Percentiles rank a stretch among this genome's conserved stretches.
These are phyloP conservation scores for Stichopus horrens DNA, from an alignment of 53 echinoderm and acorn worm species.

Conservation along the genomic window DNA sequence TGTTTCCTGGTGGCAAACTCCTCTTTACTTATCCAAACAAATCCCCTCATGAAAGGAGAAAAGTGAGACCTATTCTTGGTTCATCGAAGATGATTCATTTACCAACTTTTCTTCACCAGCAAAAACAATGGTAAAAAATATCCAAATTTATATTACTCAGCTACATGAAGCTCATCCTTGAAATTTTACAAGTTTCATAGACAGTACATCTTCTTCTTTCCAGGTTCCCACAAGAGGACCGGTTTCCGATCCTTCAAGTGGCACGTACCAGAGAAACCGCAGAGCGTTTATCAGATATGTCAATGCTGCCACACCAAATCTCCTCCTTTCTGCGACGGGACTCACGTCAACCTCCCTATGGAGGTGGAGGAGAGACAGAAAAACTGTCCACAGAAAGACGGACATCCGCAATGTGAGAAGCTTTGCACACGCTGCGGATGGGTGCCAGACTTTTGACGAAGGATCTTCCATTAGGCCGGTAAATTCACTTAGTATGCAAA, in stretches of 20 bases:
- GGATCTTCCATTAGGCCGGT: too few species aligned
- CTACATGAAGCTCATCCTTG: not conserved
- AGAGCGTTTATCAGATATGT: conserved; percentile 83
- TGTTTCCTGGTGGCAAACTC: too few species aligned
- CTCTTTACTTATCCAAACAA: too few species aligned
- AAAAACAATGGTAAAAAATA: not conserved
- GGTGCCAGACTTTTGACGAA: conserved; percentile 94
- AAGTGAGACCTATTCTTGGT: too few species aligned
- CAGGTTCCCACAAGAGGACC: conserved; percentile 89
- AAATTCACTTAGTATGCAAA: too few species aligned
- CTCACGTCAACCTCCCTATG: conserved; percentile 82
- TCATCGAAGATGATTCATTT: too few species aligned
- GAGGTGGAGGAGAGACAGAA: conserved; percentile 59
- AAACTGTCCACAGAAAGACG: conserved; percentile 56
- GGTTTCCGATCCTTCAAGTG: conserved; percentile 89
- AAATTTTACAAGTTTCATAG: not conserved
- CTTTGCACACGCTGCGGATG: conserved; percentile 90
- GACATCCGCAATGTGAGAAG: conserved; percentile 58
- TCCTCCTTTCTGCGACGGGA: conserved; percentile 95
- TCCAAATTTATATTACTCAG: not conserved
- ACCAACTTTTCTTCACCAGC: too few species aligned
- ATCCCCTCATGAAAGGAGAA: too few species aligned
- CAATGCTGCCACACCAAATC: conserved; percentile 91
- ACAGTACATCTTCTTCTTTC: not conserved
- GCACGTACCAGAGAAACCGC: conserved; percentile 88